Conservation (phyloP, 2,888 invertebrate genomes). For the Zootermopsis nevadensis region DNA sequence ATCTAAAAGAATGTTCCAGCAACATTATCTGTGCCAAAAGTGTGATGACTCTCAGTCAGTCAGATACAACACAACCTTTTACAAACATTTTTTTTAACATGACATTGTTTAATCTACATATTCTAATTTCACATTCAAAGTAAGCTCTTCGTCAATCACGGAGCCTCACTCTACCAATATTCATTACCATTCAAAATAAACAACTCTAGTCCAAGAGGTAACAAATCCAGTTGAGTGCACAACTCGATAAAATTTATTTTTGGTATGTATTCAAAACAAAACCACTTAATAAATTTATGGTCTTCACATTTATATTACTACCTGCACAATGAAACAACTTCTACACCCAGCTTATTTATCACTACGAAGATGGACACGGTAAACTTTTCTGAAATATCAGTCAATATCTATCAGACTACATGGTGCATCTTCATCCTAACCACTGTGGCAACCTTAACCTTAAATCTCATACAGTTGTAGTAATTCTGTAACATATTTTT, state of each 20-base stretch:
- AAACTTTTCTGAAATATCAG: no score
- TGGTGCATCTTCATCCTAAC: not conserved
- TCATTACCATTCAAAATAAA: not conserved
- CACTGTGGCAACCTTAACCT: no score
- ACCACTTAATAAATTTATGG: not conserved
- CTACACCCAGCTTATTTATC: no score
- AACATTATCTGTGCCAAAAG: not conserved
- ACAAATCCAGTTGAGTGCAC: not conserved
- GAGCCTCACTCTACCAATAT: not conserved
- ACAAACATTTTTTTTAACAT: not conserved
- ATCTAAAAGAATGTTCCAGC: not conserved
- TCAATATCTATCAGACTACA: no score
- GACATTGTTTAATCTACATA: not conserved
- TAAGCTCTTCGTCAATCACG: slow-evolving; percentile 5
- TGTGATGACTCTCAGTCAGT: not conserved
- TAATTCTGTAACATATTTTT: no score
- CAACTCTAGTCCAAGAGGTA: not conserved
- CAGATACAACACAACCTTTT: not conserved
- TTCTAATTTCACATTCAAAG: not conserved
- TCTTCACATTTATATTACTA: not conserved
- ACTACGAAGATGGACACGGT: no score
- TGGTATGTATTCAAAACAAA: not conserved
- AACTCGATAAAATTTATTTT: not conserved
- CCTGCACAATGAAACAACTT: not conserved
- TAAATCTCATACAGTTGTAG: no score